Evolutionary conservation across 2,888 invertebrate species (phyloP), one percentile per base, ranked within the genome.

Genomic region (Quadroppia sp.): DNA sequence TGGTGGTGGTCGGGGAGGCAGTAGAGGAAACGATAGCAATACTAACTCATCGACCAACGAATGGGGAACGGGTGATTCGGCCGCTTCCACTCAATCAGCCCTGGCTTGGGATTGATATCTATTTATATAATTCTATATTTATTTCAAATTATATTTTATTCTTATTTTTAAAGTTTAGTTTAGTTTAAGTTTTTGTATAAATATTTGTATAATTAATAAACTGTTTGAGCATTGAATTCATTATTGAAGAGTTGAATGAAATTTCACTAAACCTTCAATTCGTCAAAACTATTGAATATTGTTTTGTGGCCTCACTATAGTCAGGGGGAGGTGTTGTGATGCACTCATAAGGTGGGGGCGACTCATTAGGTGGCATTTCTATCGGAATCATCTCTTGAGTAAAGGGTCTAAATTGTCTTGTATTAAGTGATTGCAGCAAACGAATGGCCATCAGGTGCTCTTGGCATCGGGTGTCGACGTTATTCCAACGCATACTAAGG

Each of bases 291-390:
- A n/a, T n/a, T n/a, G n/a, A n/a, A n/a, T n/a, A n/a, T 36, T 36
- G 4, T 36, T 7, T 36, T 36, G 4, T 45, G 45, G 15, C 64
- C 23, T 64, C 64, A 3, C 25, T 20, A 45, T 69, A 69, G 23
- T 69, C 45, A 25, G 69, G 69, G 1, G 69, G 69, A 42, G 69
- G 45, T 25, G 45, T 67, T 42, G 20, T 15, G 30, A 11, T 56
- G 6, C 30, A 13, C n/a, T 69, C 69, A 17, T 69, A 69, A 25
- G 69, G 69, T 11, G 69, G 69, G 1, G 69, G 69, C 13, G 25
- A 0, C 40, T 36, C 40, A n/a, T 6, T 42, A 1, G 42, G 25
- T 1, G 15, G 11, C 15, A 45, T 28, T 15, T 7, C 11, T 23
- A 69, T 25, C 4, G 69, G 69, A 17, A 11, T 69, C 28, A 69